These are phyloP conservation scores for Parauchenoglanis ngamensis DNA, from an alignment of 2,797 vertebrate species.

Conservation along the genomic window DNA sequence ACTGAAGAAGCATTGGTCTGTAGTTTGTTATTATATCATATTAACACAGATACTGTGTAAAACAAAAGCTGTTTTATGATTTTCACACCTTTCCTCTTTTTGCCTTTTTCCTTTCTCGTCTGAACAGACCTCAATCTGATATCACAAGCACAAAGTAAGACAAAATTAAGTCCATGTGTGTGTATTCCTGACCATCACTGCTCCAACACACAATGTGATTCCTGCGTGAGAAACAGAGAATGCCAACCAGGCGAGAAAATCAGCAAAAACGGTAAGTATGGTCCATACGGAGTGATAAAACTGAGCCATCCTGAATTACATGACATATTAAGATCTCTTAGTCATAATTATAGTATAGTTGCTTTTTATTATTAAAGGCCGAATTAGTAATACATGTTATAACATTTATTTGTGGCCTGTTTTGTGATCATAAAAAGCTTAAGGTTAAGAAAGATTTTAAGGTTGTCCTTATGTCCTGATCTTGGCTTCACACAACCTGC, in stretches of 20 bases:
- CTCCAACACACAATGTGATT: constrained; percentile 36
- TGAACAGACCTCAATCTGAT: constrained; percentile 67
- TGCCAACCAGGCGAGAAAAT: constrained; percentile 60
- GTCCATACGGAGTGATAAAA: background rate
- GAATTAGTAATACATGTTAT: background rate
- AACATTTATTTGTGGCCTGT: too few species aligned
- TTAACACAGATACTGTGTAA: background rate
- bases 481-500: background rate
- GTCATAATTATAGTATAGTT: background rate
- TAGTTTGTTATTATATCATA: background rate
- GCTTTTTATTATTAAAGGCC: background rate
- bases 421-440: background rate
- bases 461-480: background rate
- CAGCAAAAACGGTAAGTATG: constrained; percentile 21
- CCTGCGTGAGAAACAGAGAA: constrained; percentile 56
- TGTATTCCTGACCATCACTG: constrained; percentile 70
- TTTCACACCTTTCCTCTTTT: background rate
- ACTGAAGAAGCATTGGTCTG: background rate
- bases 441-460: too few species aligned
- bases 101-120: background rate
- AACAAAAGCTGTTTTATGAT: background rate
- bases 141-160: fast-evolving
- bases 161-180: background rate
- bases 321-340: background rate
- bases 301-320: background rate